Conservation (phyloP, 2,797 vertebrate genomes). For the Delichon dasypus region DNA sequence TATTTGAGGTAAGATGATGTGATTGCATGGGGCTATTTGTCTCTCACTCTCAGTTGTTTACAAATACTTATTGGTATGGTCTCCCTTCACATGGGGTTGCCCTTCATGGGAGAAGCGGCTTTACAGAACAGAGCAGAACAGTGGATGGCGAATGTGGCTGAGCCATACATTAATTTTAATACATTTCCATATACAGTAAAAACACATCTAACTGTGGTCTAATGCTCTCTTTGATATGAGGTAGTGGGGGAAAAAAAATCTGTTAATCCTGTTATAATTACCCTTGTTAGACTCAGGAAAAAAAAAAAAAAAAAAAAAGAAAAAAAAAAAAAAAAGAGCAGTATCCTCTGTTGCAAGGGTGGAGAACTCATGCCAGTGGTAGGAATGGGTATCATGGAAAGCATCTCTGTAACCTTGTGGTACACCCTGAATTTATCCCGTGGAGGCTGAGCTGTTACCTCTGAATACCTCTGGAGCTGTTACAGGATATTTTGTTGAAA, state of each 20-base stretch:
- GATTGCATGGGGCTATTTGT: slow-evolving; percentile 2
- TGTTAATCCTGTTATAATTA: background rate
- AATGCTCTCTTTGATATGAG: background rate
- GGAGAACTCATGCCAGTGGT: accelerated
- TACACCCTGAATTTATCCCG: accelerated
- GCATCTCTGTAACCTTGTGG: accelerated
- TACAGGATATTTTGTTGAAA: background rate
- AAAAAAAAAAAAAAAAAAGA: background rate
- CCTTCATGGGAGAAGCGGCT: slow-evolving; percentile 6
- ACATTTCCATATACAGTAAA: slow-evolving; percentile 29
- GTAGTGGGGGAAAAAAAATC: background rate
- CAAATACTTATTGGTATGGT: slow-evolving; percentile 57
- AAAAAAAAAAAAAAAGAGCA: background rate
- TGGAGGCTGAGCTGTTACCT: background rate
- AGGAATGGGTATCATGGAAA: accelerated
- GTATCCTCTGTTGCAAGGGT: background rate
- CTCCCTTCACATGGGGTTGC: background rate
- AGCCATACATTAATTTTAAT: background rate
- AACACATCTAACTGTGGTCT: background rate
- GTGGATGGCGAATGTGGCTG: background rate
- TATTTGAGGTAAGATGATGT: slow-evolving; percentile 33
- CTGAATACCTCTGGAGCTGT: too few species aligned
- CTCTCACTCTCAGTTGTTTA: slow-evolving; percentile 62
- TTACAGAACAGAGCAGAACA: background rate
- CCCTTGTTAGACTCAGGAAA: background rate